Percentiles rank a stretch among this genome's conserved stretches.
phyloP scores from a whole-genome alignment of 1,140 invertebrate species.

The Adelges cooleyi region DNA sequence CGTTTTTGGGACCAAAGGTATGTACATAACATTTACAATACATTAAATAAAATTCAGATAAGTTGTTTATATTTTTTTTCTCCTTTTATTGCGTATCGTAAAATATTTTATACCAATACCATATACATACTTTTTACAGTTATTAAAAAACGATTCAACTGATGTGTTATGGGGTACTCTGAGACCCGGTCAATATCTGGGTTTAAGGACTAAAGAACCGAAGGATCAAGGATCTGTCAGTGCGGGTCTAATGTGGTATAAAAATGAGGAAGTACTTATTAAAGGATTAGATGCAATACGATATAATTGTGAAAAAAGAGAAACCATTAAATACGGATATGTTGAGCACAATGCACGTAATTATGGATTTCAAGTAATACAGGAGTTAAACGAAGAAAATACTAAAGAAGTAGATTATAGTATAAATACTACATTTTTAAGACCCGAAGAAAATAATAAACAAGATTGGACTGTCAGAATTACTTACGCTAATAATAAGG shows the following conservation, averaged over 20 bases:
- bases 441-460: slow-evolving; percentile 59
- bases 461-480: slow-evolving; percentile 90
- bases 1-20: slow-evolving; percentile 6
- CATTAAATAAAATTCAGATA: too few relatives aligned
- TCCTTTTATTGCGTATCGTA: neutral
- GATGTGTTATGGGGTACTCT: slow-evolving; percentile 69
- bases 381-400: slow-evolving; percentile 49
- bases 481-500: slow-evolving; percentile 51
- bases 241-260: slow-evolving; percentile 94
- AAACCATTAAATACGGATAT: slow-evolving; percentile 74
- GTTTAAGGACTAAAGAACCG: slow-evolving; percentile 78
- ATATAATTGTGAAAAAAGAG: slow-evolving; percentile 91
- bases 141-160: slow-evolving; percentile 57
- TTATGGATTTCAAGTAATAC: slow-evolving; percentile 85
- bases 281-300: slow-evolving; percentile 42
- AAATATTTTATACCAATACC: neutral
- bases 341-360: slow-evolving; percentile 77
- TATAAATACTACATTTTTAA: slow-evolving; percentile 80
- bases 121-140: slow-evolving; percentile 31
- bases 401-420: too few relatives aligned
- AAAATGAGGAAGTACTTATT: slow-evolving; percentile 57
- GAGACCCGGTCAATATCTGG: slow-evolving; percentile 75
- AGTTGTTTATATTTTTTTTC: too few relatives aligned
- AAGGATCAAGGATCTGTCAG: slow-evolving; percentile 54
- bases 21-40: too few relatives aligned